Conservation (phyloP, 2,888 invertebrate species). For the Chloromyia formosa region DNA sequence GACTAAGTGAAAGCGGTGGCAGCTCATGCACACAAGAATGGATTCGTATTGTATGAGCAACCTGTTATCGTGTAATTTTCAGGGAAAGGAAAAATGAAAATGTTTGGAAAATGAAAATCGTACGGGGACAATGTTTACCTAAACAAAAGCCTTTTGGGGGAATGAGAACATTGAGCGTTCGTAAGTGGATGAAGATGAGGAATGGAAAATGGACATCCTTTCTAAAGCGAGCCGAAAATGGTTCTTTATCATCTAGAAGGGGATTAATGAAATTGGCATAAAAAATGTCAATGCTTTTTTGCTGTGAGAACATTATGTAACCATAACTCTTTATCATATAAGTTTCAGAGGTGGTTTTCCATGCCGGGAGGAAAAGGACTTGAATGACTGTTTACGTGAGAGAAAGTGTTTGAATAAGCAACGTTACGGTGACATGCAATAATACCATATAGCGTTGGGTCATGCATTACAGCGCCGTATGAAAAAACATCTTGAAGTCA, state of each 20-base stretch:
- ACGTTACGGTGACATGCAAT: too few relatives aligned
- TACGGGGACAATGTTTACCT: slow-evolving; percentile 12
- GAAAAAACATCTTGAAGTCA: too few relatives aligned
- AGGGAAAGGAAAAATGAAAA: too few relatives aligned
- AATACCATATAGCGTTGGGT: too few relatives aligned
- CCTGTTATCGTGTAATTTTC: slow-evolving; percentile 33
- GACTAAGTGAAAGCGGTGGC: neutral
- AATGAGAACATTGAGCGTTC: too few relatives aligned
- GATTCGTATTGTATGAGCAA: too few relatives aligned
- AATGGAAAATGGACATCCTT: neutral
- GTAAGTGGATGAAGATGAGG: neutral
- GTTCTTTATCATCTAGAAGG: neutral
- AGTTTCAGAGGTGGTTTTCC: neutral
- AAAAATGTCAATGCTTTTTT: too few relatives aligned
- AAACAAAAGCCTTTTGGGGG: slow-evolving; percentile 21
- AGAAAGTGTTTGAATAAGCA: too few relatives aligned
- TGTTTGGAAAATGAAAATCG: too few relatives aligned
- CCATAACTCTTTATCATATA: slow-evolving; percentile 1
- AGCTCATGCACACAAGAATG: neutral
- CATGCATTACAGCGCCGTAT: too few relatives aligned
- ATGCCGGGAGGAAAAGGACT: too few relatives aligned
- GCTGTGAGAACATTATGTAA: neutral
- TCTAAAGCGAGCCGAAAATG: neutral
- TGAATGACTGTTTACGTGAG: too few relatives aligned
- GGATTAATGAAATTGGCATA: neutral